Evolutionary conservation across 2,113 vertebrate species (phyloP), one percentile per base, ranked within the genome.

Genomic region (Polyodon spathula): DNA sequence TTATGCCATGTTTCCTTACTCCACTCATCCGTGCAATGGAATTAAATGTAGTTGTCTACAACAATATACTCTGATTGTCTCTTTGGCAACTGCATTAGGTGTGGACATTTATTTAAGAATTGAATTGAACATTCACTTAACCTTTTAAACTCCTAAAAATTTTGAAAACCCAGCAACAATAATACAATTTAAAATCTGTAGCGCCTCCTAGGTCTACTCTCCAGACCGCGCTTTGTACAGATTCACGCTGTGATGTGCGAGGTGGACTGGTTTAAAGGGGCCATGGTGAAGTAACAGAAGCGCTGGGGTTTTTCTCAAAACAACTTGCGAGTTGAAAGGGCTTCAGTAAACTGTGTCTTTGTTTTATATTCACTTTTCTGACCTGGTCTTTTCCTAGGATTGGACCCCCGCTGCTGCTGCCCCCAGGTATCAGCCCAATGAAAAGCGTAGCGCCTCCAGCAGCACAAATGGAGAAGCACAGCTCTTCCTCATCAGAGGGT

Each of bases 341-440:
- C n/a, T n/a, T n/a, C n/a, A n/a, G n/a, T n/a, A n/a, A n/a, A 14
- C n/a, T 50, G 62, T 39, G 55, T 60, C 61, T 12, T 39, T 73
- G 65, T 61, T 60, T 65, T 70, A 9, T 46, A 56, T 61, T 41
- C 27, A 50, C 44, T 44, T 74, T 11, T 78, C 16, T 77, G 65
- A 77, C 61, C 70, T 74, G 27, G 27, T 79, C 2, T 76, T 17
- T 65, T 74, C 66, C 66, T 77, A 97, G 93, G 75, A 76, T 92
- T 69, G 82, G 84, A 4, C 80, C 86, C n/a, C 76, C 86, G 66
- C 78, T 92, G 61, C 27, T 27, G 27, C 77, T 94, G 63, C 83
- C 90, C 37, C 87, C 92, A 2, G 83, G 91, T 67, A 75, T 86
- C 70, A 82, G 83, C 65, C 83, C 89, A 10, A 76, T 94, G 83